These are phyloP conservation scores for Gymnodraco acuticeps DNA, from an alignment of 2,797 vertebrate genomes.

Conservation along the genomic window DNA sequence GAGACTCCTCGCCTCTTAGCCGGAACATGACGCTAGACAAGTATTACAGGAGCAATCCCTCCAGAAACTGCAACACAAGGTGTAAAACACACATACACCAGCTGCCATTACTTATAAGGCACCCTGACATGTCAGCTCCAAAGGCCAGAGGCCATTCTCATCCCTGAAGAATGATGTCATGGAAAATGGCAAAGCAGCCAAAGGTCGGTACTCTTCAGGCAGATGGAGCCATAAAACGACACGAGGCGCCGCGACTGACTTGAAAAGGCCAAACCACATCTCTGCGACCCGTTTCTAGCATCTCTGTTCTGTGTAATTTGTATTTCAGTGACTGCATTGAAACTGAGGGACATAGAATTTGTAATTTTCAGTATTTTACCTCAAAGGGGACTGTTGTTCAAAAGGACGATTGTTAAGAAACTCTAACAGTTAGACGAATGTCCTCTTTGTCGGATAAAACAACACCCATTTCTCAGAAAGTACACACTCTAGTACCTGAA, in stretches of 20 bases:
- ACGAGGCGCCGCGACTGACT: slow-evolving; percentile 26
- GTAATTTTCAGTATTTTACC: too few relatives aligned
- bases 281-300: not conserved
- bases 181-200: slow-evolving; percentile 40
- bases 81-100: not conserved
- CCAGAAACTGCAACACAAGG: not conserved
- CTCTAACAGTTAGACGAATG: too few relatives aligned
- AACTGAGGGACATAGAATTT: not conserved
- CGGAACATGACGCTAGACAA: slow-evolving; percentile 30
- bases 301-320: slow-evolving; percentile 9
- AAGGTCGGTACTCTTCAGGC: slow-evolving; percentile 55
- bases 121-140: slow-evolving; percentile 35
- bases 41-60: not conserved
- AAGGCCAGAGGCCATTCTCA: slow-evolving; percentile 54
- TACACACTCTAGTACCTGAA: too few relatives aligned
- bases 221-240: slow-evolving; percentile 31
- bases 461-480: too few relatives aligned
- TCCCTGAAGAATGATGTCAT: slow-evolving; percentile 52
- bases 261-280: slow-evolving; percentile 32
- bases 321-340: not conserved
- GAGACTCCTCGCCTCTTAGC: not conserved
- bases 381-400: too few relatives aligned
- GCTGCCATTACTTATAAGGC: slow-evolving; percentile 34
- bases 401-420: too few relatives aligned
- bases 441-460: too few relatives aligned